These are phyloP conservation scores for Rhabditoides inermis DNA, from an alignment of 2,888 invertebrate genomes.

Conservation along the genomic window DNA sequence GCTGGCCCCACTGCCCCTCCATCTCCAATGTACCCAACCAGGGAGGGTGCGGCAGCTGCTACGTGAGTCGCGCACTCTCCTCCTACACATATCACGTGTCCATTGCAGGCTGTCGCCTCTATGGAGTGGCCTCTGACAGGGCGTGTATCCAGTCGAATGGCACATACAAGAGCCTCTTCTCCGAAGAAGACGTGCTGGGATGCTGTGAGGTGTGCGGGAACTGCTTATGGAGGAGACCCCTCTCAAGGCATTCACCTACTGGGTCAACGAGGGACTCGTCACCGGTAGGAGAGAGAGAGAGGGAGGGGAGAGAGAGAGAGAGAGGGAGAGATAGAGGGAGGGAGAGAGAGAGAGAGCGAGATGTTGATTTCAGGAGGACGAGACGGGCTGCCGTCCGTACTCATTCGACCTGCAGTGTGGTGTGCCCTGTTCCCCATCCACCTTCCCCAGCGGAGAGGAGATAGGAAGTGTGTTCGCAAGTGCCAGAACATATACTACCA, in stretches of 20 bases:
- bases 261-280: conserved; percentile 47
- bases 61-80: conserved; percentile 34
- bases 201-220: conserved; percentile 49
- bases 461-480: conserved; percentile 38
- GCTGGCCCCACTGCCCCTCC: conserved; percentile 48
- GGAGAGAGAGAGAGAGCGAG: too few species aligned
- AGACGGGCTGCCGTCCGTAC: conserved; percentile 50
- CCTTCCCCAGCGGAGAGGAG: conserved; percentile 43
- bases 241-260: conserved; percentile 48
- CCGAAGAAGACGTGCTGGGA: too few species aligned
- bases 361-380: too few species aligned
- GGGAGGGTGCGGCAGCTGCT: conserved; percentile 51
- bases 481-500: conserved; percentile 49
- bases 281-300: conserved; percentile 36
- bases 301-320: too few species aligned
- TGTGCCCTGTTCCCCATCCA: conserved; percentile 48
- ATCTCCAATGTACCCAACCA: conserved; percentile 47
- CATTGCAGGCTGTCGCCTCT: too few species aligned
- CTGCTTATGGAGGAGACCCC: conserved; percentile 52
- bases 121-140: conserved; percentile 48
- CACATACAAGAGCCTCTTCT: conserved; percentile 31
- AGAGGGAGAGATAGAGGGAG: too few species aligned
- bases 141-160: conserved; percentile 50
- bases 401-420: conserved; percentile 40
- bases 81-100: neutral